A percentile compares a stretch with the other conserved stretches of the same genome.
Conservation (phyloP, 2,888 invertebrate genomes). For the Tetropium fuscum region DNA sequence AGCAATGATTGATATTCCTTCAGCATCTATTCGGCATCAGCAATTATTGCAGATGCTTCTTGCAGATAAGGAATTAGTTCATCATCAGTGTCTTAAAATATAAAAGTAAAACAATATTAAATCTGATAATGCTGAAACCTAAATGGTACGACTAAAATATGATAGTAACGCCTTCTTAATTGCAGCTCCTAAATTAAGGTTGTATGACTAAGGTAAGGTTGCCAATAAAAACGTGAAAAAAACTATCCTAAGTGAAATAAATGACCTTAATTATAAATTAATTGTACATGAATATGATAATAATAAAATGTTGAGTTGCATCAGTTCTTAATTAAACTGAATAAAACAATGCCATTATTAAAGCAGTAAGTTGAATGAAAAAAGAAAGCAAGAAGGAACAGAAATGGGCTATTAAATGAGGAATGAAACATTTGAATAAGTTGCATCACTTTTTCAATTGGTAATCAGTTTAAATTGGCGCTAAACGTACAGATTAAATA, state of each 20-base stretch:
- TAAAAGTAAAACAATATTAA: no score
- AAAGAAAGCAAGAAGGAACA: slow-evolving; percentile 23
- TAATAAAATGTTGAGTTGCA: slow-evolving; percentile 13
- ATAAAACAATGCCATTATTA: slow-evolving; percentile 12
- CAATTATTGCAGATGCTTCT: no score
- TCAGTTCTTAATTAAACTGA: slow-evolving; percentile 24
- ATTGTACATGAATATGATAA: no score
- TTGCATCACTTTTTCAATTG: slow-evolving; percentile 27
- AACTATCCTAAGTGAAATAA: not conserved
- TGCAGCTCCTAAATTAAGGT: no score
- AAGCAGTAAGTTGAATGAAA: slow-evolving; percentile 1
- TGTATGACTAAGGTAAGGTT: no score
- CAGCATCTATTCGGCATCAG: no score
- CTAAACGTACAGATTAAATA: not conserved
- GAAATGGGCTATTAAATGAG: slow-evolving; percentile 15
- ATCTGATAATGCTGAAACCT: no score
- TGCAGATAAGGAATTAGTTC: no score
- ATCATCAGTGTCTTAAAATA: no score
- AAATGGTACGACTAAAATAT: no score
- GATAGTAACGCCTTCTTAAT: no score
- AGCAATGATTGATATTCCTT: no score
- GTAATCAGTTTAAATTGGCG: slow-evolving; percentile 12
- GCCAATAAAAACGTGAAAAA: not conserved
- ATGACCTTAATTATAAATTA: slow-evolving; percentile 6
- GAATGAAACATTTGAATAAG: slow-evolving; percentile 14